These are phyloP conservation scores for Littorina saxatilis DNA, from an alignment of 1,140 invertebrate genomes.

Conservation along the genomic window DNA sequence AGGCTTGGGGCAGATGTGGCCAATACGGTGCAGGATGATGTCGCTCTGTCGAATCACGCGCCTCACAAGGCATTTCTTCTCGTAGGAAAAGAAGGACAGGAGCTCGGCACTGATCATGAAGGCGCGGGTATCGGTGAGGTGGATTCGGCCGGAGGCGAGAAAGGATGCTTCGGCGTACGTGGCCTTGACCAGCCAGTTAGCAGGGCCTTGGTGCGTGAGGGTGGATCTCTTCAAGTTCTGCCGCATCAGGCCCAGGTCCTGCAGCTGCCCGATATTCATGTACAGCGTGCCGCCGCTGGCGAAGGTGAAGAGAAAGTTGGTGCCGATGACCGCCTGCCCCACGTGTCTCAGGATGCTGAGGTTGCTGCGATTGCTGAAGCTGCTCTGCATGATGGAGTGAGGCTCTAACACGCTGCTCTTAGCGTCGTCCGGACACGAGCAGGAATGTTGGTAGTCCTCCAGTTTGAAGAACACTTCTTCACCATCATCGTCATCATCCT, in stretches of 20 bases:
- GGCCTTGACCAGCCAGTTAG: background rate
- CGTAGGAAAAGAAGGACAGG: conserved; percentile 9
- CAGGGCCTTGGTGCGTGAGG: background rate
- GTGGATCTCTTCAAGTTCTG: background rate
- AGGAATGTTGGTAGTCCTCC: background rate
- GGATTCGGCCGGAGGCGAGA: background rate
- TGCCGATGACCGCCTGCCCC: background rate
- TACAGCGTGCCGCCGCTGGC: background rate
- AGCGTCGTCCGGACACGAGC: background rate
- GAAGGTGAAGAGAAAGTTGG: background rate
- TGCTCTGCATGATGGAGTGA: background rate
- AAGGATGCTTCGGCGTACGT: background rate
- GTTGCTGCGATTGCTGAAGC: background rate
- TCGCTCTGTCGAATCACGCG: background rate
- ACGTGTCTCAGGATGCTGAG: background rate
- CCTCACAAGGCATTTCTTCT: background rate
- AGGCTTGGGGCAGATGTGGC: background rate
- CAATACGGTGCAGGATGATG: background rate
- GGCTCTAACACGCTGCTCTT: background rate
- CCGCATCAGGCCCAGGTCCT: background rate
- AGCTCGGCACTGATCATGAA: conserved; percentile 8
- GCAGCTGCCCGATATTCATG: conserved; percentile 4
- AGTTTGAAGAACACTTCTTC: background rate
- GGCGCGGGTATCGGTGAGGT: too few relatives aligned
- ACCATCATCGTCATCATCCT: background rate